phyloP scores from a whole-genome alignment of 2,888 invertebrate species.

The Sisyra nigra region DNA sequence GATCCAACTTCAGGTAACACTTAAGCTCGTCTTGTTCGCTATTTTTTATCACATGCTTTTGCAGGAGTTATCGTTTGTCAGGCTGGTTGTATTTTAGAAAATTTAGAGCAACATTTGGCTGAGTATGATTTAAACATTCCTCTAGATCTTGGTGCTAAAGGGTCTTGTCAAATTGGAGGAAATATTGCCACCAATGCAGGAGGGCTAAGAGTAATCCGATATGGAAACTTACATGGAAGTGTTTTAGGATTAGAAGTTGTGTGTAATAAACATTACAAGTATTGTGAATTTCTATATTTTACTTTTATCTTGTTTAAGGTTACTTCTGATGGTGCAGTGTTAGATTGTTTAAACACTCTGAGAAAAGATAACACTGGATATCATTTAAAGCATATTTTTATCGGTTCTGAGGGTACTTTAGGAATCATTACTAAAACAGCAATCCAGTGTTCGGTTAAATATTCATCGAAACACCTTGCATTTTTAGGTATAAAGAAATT shows the following conservation, averaged over 20 bases:
- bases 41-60: neutral
- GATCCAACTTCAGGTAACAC: conserved; percentile 65
- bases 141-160: conserved; percentile 91
- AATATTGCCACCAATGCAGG: conserved; percentile 96
- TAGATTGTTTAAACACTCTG: conserved; percentile 71
- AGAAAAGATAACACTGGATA: conserved; percentile 98
- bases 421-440: conserved; percentile 87
- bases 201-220: conserved; percentile 81
- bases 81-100: conserved; percentile 87
- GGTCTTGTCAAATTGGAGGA: conserved; percentile 89
- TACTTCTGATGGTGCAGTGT: conserved; percentile 65
- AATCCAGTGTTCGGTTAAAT: conserved; percentile 70
- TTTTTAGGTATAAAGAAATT: conserved; percentile 53
- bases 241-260: conserved; percentile 87
- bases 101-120: conserved; percentile 56
- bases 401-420: conserved; percentile 93
- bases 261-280: conserved; percentile 22
- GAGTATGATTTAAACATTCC: conserved; percentile 77
- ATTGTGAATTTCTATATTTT: too few species aligned
- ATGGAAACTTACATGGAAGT: conserved; percentile 87
- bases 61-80: conserved; percentile 67
- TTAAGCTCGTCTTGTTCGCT: too few species aligned
- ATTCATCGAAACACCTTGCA: conserved; percentile 64
- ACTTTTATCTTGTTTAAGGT: too few species aligned
- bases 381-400: conserved; percentile 89